A percentile compares a stretch with the other conserved stretches of the same genome.
Evolutionary conservation across 1,140 invertebrate genomes (phyloP).

Genomic region (Augochlora pura): DNA sequence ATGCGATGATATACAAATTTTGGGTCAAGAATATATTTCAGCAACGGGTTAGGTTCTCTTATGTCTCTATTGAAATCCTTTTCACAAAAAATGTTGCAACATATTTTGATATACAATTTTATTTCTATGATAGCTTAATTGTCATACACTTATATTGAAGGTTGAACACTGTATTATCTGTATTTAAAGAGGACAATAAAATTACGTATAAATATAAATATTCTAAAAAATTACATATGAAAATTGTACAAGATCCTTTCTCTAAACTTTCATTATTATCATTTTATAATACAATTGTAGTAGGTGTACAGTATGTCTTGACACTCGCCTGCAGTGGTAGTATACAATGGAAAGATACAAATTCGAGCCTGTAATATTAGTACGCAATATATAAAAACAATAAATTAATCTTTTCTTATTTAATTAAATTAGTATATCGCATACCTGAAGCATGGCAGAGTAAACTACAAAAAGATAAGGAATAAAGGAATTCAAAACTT

Average conservation of each 20-base stretch:
- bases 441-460: background rate
- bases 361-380: too few species aligned
- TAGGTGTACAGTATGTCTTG: too few species aligned
- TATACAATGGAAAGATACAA: too few species aligned
- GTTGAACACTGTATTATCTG: constrained; percentile 11
- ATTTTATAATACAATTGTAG: too few species aligned
- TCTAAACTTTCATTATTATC: background rate
- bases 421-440: background rate
- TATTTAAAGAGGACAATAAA: background rate
- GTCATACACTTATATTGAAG: constrained; percentile 12
- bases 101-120: constrained; percentile 19
- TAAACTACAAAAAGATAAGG: background rate
- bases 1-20: too few species aligned
- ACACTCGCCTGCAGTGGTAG: too few species aligned
- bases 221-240: constrained; percentile 15
- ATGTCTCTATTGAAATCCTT: background rate
- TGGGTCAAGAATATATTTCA: too few species aligned
- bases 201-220: background rate
- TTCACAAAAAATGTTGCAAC: background rate
- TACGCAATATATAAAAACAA: background rate
- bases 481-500: background rate
- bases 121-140: background rate
- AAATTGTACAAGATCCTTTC: background rate
- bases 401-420: background rate
- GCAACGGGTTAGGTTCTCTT: too few species aligned